Percentiles rank a stretch among this genome's conserved stretches.
Evolutionary conservation across 2,113 vertebrate genomes (phyloP).

Genomic region (Carassius carassius): DNA sequence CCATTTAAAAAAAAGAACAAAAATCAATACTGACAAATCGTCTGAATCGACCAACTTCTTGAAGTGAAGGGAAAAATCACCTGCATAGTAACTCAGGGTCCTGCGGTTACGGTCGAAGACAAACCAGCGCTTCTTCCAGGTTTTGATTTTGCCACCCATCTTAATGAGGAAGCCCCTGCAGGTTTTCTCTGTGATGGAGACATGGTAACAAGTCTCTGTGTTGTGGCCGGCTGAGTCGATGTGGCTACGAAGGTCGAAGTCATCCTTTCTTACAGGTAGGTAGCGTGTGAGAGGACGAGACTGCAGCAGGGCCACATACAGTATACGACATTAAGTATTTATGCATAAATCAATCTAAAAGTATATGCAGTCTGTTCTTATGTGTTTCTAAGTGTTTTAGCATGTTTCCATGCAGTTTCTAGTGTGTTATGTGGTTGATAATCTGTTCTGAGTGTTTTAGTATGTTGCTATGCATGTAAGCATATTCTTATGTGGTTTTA

Average conservation of each 20-base stretch:
- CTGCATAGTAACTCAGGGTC: conserved; percentile 92
- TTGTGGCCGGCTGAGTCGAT: conserved; percentile 93
- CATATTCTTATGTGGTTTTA: background rate
- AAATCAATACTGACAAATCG: background rate
- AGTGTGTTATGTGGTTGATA: too few relatives aligned
- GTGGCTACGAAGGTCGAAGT: conserved; percentile 90
- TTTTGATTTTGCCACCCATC: conserved; percentile 99
- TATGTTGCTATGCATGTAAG: background rate
- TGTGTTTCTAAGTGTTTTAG: background rate
- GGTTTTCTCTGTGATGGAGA: conserved; percentile 93
- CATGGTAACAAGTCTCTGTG: conserved; percentile 88
- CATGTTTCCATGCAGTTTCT: background rate
- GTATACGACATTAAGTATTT: background rate
- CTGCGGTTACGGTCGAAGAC: conserved; percentile 95
- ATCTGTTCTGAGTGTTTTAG: background rate
- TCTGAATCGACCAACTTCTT: background rate
- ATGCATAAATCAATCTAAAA: background rate
- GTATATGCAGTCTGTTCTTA: background rate
- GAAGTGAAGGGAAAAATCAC: conserved; percentile 63
- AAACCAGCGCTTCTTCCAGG: conserved; percentile 96
- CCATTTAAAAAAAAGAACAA: conserved; percentile 24
- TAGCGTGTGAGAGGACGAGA: conserved; percentile 95
- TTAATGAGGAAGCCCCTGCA: conserved; percentile 95
- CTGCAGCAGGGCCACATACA: conserved; percentile 64
- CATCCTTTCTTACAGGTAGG: conserved; percentile 89